Percentiles rank a stretch among this genome's conserved stretches.
phyloP scores from a whole-genome alignment of 2,888 invertebrate species.

The Cosmopolites sordidus region DNA sequence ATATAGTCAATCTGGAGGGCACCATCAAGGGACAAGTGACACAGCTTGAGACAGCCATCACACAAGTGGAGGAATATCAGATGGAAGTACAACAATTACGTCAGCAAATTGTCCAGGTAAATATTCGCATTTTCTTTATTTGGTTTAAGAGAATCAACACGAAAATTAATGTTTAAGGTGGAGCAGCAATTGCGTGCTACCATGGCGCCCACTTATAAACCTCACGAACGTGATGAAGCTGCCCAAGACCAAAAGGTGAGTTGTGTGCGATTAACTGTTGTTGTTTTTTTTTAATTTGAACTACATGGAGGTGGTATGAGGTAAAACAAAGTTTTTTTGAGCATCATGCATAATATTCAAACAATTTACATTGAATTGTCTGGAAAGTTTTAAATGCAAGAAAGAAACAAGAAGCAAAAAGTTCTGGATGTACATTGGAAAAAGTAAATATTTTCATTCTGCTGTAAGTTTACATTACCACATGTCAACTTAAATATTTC shows the following conservation, averaged over 20 bases:
- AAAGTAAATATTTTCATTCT: too few species aligned
- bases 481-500: too few species aligned
- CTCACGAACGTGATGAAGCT: conserved; percentile 77
- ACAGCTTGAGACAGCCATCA: conserved; percentile 69
- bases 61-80: conserved; percentile 84
- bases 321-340: background rate
- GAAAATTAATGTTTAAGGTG: conserved; percentile 55
- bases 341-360: too few species aligned
- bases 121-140: background rate
- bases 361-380: too few species aligned
- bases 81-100: conserved; percentile 81
- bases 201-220: conserved; percentile 77
- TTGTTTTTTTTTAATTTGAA: conserved; percentile 26
- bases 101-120: conserved; percentile 69
- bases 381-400: too few species aligned
- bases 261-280: conserved; percentile 22
- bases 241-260: conserved; percentile 86
- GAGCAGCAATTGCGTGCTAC: conserved; percentile 83
- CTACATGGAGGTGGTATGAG: conserved; percentile 39
- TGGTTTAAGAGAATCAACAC: too few species aligned
- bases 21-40: conserved; percentile 60
- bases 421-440: too few species aligned
- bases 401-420: too few species aligned
- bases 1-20: conserved; percentile 64
- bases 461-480: too few species aligned